Conservation (phyloP, 2,113 vertebrate genomes). For the Tragulus kanchil region DNA sequence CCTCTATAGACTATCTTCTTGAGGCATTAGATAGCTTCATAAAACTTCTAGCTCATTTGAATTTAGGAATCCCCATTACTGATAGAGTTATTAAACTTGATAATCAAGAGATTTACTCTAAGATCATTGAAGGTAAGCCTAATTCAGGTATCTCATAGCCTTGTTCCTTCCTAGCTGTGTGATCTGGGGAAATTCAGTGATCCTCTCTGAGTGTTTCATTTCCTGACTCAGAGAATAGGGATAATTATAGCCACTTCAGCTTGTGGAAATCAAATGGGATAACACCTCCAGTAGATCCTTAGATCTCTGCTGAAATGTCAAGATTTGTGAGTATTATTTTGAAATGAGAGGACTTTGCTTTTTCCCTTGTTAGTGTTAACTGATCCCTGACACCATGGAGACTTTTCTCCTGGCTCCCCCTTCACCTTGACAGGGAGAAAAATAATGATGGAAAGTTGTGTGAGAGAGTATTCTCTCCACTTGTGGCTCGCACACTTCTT, state of each 20-base stretch:
- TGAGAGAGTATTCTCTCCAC: neutral
- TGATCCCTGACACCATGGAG: neutral
- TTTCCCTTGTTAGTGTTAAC: neutral
- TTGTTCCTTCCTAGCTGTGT: neutral
- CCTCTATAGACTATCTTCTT: constrained; percentile 32
- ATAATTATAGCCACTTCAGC: neutral
- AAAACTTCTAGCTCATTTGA: constrained; percentile 65
- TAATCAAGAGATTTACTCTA: constrained; percentile 64
- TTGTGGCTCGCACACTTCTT: neutral
- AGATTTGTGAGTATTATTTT: neutral
- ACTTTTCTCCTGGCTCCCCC: neutral
- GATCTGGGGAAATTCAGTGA: constrained; percentile 41
- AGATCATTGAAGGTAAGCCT: constrained; percentile 27
- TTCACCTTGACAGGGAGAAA: neutral
- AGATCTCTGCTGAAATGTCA: neutral
- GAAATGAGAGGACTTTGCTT: constrained; percentile 17
- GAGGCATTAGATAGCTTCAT: constrained; percentile 61
- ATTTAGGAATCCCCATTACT: constrained; percentile 64
- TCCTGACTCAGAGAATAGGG: constrained; percentile 21
- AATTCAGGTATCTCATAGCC: neutral
- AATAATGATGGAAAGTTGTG: neutral
- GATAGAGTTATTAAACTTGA: constrained; percentile 64
- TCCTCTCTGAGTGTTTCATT: constrained; percentile 35
- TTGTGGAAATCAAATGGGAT: neutral
- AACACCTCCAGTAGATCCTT: neutral